Evolutionary conservation across 2,888 invertebrate genomes (phyloP).

Genomic region (Callosobruchus maculatus): DNA sequence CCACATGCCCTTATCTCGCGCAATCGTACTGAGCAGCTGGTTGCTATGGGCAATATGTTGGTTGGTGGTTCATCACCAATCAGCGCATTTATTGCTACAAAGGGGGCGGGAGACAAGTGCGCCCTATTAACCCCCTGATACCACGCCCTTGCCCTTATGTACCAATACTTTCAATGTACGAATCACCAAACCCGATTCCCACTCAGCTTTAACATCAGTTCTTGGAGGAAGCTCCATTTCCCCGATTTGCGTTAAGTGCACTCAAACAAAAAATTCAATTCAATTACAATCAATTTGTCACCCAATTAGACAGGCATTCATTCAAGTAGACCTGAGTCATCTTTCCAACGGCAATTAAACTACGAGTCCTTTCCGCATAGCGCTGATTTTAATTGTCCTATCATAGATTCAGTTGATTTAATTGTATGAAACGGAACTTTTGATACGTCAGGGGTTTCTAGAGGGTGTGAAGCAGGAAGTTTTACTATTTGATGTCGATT

Average conservation of each 20-base stretch:
- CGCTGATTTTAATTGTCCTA: slow-evolving; percentile 7
- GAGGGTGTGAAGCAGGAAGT: neutral
- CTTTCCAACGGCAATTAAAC: slow-evolving; percentile 9
- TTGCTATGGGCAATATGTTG: no score
- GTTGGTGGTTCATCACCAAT: no score
- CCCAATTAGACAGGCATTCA: slow-evolving; percentile 7
- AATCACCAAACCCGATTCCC: neutral
- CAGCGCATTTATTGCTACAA: no score
- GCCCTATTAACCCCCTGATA: no score
- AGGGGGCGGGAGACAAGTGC: no score
- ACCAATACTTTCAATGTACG: no score
- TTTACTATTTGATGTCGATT: neutral
- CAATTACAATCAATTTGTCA: slow-evolving; percentile 9
- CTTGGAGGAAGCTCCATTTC: neutral
- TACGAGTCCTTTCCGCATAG: slow-evolving; percentile 3
- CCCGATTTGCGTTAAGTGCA: neutral
- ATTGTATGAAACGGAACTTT: neutral
- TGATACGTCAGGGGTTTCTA: neutral
- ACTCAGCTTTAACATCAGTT: neutral
- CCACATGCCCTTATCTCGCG: no score
- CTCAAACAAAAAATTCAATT: slow-evolving; percentile 1
- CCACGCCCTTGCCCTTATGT: no score
- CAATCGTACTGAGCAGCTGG: no score
- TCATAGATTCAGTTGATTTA: slow-evolving; percentile 4
- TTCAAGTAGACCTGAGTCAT: slow-evolving; percentile 8